phyloP scores from a whole-genome alignment of 2,113 vertebrate species.

The Corythornis madagascariensis region DNA sequence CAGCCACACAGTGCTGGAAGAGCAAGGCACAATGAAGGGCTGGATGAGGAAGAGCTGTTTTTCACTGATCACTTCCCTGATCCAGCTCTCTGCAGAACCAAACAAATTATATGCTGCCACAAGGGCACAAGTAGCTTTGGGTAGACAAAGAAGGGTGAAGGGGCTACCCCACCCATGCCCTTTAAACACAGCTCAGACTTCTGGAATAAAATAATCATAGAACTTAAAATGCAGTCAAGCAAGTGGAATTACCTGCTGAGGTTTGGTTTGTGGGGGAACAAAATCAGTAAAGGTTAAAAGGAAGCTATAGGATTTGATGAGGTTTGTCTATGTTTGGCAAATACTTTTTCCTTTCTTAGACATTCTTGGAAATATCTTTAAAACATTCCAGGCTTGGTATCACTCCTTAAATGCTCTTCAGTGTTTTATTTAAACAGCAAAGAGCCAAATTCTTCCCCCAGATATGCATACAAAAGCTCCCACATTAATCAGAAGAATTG shows the following conservation, averaged over 20 bases:
- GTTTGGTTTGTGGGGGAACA: conserved; percentile 3
- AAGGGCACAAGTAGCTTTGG: background rate
- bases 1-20: background rate
- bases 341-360: conserved; percentile 40
- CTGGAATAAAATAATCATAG: background rate
- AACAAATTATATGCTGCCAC: background rate
- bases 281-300: conserved; percentile 47
- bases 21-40: background rate
- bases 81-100: rapidly evolving
- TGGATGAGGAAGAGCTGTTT: background rate
- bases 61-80: background rate
- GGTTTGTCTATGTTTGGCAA: conserved; percentile 53
- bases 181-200: background rate
- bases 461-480: conserved; percentile 26
- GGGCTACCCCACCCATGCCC: background rate
- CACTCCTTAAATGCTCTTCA: conserved; percentile 36
- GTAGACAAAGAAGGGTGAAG: background rate
- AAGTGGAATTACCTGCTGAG: conserved; percentile 54
- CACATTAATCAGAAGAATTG: conserved; percentile 36
- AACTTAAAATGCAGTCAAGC: background rate
- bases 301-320: conserved; percentile 47
- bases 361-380: conserved; percentile 55
- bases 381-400: conserved; percentile 60
- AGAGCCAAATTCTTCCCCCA: conserved; percentile 53
- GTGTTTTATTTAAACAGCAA: conserved; percentile 40